A percentile compares a stretch with the other conserved stretches of the same genome.
These are phyloP conservation scores for Chloroclystis v-ata DNA, from an alignment of 2,888 invertebrate species.

Conservation along the genomic window DNA sequence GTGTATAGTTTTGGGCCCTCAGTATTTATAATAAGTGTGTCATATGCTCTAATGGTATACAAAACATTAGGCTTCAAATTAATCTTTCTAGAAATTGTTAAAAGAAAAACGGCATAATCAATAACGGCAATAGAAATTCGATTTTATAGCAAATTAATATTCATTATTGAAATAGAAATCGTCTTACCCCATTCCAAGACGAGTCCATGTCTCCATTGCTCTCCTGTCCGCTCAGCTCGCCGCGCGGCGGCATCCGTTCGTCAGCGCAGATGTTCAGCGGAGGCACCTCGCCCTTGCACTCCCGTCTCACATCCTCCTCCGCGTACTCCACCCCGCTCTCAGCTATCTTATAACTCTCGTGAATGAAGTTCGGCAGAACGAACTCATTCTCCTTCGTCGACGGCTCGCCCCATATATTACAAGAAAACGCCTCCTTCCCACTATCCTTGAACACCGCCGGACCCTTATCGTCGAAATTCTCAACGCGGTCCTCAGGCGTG, in stretches of 20 bases:
- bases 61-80: too few species aligned
- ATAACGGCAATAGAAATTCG: too few species aligned
- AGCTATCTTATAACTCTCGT: constrained; percentile 68
- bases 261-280: constrained; percentile 87
- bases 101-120: too few species aligned
- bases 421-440: constrained; percentile 29
- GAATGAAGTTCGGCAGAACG: constrained; percentile 67
- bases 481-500: constrained; percentile 59
- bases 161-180: too few species aligned
- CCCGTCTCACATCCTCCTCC: constrained; percentile 45
- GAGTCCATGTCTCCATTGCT: constrained; percentile 89
- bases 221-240: constrained; percentile 91
- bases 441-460: constrained; percentile 50
- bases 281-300: constrained; percentile 62
- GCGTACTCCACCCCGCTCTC: constrained; percentile 58
- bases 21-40: too few species aligned
- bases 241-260: constrained; percentile 91
- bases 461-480: constrained; percentile 57
- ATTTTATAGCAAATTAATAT: too few species aligned
- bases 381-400: constrained; percentile 66
- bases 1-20: too few species aligned
- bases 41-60: too few species aligned
- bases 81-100: too few species aligned
- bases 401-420: constrained; percentile 60
- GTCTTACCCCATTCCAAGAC: constrained; percentile 84